These are phyloP conservation scores for Zaprionus lachaisei DNA, from an alignment of 1,140 invertebrate genomes.

Conservation along the genomic window DNA sequence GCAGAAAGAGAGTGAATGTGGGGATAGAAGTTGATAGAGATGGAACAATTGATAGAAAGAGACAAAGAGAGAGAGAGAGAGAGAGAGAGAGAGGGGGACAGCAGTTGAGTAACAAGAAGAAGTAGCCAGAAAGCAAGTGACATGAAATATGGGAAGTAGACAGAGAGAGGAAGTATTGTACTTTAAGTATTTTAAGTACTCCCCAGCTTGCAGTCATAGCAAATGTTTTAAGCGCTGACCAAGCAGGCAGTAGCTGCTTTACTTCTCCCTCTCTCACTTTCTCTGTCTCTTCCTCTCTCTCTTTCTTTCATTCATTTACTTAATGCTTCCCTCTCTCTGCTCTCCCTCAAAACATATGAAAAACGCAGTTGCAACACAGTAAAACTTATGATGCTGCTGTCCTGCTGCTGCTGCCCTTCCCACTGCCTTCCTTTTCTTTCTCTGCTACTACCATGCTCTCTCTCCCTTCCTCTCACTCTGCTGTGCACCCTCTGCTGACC, in stretches of 20 bases:
- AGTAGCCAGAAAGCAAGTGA: background rate
- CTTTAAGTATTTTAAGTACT: background rate
- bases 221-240: background rate
- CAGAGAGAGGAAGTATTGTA: background rate
- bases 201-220: background rate
- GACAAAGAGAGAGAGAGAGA: background rate
- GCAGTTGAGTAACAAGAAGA: background rate
- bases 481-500: background rate
- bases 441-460: background rate
- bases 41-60: background rate
- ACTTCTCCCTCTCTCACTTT: background rate
- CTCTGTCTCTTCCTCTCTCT: background rate
- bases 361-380: background rate
- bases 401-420: background rate
- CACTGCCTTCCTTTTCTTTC: background rate
- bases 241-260: background rate
- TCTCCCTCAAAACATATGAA: background rate
- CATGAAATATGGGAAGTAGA: background rate
- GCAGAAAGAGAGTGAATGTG: background rate
- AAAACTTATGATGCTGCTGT: background rate
- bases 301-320: background rate
- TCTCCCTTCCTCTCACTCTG: background rate
- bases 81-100: rapidly evolving
- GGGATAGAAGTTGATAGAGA: background rate
- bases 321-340: background rate